Evolutionary conservation across 2,113 vertebrate species (phyloP).

Genomic region (Ptilorrhoa leucosticta): DNA sequence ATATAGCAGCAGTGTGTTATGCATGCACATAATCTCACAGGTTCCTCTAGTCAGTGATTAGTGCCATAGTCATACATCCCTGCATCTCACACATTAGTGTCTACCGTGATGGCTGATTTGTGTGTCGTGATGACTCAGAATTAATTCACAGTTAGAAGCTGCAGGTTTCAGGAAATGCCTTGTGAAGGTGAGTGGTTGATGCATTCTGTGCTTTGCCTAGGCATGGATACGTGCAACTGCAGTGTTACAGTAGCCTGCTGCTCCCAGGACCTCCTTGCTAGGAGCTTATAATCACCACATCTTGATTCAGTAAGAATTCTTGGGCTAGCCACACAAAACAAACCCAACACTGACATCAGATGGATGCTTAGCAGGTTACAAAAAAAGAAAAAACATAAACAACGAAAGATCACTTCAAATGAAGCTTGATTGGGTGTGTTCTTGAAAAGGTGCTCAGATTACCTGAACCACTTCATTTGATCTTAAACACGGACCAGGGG

Average conservation of each 20-base stretch:
- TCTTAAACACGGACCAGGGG: slow-evolving; percentile 7
- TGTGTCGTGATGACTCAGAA: not conserved
- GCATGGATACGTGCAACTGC: slow-evolving; percentile 28
- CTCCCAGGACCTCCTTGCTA: slow-evolving; percentile 42
- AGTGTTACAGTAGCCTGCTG: slow-evolving; percentile 19
- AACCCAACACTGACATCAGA: not conserved
- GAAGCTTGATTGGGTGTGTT: not conserved
- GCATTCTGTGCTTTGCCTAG: slow-evolving; percentile 18
- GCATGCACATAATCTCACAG: slow-evolving; percentile 36
- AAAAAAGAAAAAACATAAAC: not conserved
- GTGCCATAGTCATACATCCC: not conserved
- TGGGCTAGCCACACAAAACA: slow-evolving; percentile 2
- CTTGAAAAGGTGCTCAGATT: slow-evolving; percentile 39
- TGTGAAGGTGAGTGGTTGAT: slow-evolving; percentile 41
- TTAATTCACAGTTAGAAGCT: slow-evolving; percentile 12
- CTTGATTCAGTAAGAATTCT: not conserved
- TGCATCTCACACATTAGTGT: not conserved
- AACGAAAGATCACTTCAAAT: slow-evolving; percentile 13
- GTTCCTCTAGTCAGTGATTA: not conserved
- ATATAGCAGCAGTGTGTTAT: not conserved
- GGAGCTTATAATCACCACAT: not conserved
- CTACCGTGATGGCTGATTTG: not conserved
- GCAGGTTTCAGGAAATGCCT: slow-evolving; percentile 7
- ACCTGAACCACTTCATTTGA: slow-evolving; percentile 21
- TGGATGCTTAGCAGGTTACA: not conserved